Conservation (phyloP, 2,797 vertebrate species). For the Cheirogaleus major region DNA sequence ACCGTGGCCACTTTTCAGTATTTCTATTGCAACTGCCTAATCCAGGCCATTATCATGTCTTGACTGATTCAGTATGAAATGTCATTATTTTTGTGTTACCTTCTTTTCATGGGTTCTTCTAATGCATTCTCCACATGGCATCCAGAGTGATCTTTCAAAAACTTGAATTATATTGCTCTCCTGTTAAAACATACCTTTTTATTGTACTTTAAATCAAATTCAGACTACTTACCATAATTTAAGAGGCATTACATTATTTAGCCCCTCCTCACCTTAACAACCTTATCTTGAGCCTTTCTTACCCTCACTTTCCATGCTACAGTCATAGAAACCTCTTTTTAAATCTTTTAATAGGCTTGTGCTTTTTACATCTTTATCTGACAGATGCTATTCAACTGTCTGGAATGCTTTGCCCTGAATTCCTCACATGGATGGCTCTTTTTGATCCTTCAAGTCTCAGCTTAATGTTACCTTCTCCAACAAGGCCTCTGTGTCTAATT, state of each 20-base stretch:
- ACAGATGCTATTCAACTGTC: not conserved
- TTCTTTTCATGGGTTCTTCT: constrained; percentile 17
- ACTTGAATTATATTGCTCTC: constrained; percentile 2
- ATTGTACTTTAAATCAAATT: constrained; percentile 31
- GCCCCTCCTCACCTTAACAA: not conserved
- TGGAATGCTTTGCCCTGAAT: not conserved
- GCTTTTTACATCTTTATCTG: not conserved
- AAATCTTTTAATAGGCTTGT: not conserved
- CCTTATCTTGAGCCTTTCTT: not conserved
- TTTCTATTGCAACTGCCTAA: constrained; percentile 23
- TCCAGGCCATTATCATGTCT: not conserved
- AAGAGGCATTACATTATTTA: constrained; percentile 28
- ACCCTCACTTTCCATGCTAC: not conserved
- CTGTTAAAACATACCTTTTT: constrained; percentile 8
- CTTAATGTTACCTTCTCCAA: constrained; percentile 12
- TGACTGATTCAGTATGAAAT: not conserved
- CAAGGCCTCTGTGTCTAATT: not conserved
- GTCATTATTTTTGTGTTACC: not conserved
- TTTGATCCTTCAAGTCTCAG: constrained; percentile 33
- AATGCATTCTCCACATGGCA: not conserved
- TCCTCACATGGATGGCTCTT: not conserved
- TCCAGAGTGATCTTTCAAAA: constrained; percentile 29
- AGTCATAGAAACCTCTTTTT: not conserved
- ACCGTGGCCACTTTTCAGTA: not conserved
- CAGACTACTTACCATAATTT: not conserved